Conservation (phyloP, 1,140 invertebrate species). For the Lepidurus arcticus region DNA sequence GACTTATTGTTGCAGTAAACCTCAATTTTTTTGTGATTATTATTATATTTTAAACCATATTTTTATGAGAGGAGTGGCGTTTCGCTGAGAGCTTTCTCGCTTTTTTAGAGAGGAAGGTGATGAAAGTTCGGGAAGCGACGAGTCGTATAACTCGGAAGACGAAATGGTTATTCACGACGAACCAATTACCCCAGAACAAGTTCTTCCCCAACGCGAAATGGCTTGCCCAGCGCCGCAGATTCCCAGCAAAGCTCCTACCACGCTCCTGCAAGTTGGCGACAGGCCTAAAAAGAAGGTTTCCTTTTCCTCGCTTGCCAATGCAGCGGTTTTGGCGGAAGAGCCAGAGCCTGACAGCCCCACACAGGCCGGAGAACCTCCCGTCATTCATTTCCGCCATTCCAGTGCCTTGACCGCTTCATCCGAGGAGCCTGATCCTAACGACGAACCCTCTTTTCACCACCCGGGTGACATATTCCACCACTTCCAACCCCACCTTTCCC, state of each 20-base stretch:
- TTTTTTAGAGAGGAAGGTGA: background rate
- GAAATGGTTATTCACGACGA: slow-evolving; percentile 19
- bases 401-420: background rate
- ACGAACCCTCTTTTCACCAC: background rate
- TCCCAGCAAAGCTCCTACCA: background rate
- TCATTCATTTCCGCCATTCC: background rate
- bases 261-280: background rate
- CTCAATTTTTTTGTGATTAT: too few relatives aligned
- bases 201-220: background rate
- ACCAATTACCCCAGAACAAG: slow-evolving; percentile 11
- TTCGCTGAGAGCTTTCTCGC: background rate
- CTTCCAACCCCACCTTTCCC: background rate
- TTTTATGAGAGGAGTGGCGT: background rate
- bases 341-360: background rate
- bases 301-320: background rate
- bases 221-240: background rate
- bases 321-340: background rate
- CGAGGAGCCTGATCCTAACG: background rate
- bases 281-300: background rate
- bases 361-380: background rate
- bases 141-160: slow-evolving; percentile 23
- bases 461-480: background rate
- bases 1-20: too few relatives aligned
- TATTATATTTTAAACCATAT: too few relatives aligned
- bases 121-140: background rate